These are phyloP conservation scores for Alethe castanea DNA, from an alignment of 2,113 vertebrate genomes.

Conservation along the genomic window DNA sequence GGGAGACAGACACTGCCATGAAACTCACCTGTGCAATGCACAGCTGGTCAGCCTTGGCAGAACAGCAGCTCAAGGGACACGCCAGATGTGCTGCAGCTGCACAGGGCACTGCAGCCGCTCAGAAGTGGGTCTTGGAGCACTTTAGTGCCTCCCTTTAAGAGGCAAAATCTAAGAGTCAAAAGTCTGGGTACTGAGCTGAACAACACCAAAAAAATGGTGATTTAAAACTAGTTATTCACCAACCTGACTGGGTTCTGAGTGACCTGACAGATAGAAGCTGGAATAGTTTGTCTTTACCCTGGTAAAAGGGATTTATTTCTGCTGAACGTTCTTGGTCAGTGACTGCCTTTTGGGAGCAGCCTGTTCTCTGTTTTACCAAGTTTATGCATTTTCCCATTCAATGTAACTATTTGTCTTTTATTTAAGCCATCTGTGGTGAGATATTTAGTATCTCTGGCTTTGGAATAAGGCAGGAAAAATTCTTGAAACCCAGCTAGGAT, in stretches of 20 bases:
- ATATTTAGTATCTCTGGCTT: background rate
- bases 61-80: background rate
- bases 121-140: background rate
- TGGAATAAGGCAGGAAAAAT: background rate
- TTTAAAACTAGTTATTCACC: background rate
- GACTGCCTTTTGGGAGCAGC: background rate
- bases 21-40: background rate
- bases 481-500: background rate
- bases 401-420: background rate
- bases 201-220: background rate
- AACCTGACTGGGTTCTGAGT: background rate
- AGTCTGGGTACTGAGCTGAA: background rate
- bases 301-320: background rate
- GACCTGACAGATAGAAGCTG: background rate
- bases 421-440: background rate
- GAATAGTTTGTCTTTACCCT: background rate
- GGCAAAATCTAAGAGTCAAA: background rate
- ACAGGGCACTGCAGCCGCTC: background rate
- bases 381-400: background rate
- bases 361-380: background rate
- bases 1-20: fast-evolving
- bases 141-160: background rate
- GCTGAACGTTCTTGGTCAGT: background rate
- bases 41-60: background rate
- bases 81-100: background rate